Base-by-base conservation (phyloP, 1,140 invertebrate species). In the Pseudomyrmex sp. region DNA sequence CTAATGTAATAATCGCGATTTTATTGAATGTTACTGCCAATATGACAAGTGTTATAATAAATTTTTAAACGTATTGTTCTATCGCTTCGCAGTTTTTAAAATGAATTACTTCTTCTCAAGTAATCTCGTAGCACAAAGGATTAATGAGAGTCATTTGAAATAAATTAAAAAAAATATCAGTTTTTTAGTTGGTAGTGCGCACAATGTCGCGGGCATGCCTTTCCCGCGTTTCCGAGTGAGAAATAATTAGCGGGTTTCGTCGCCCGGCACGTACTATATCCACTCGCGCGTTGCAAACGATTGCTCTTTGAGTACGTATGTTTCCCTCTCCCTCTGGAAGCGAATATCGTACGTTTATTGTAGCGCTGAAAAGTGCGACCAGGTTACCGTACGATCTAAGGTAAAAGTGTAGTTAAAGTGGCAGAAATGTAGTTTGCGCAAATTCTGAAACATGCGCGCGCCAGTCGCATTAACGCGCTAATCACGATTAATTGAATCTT, bases 241-340 rank as follows among this genome's bases (percentile, higher is more conserved):
- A 80, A 80, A 72, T 80, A 70, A 80, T 80, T 72, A 80, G 76
- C 66, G 72, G 44, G 58, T 59, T 62, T 80, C 65, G 56, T 79
- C 54, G 59, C 1, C 54, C 35, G 56, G 65, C 76, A 79, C 76
- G 65, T 79, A 26, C 23, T 26, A 70, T 69, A 68, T 70, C 65
- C 20, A 54, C 15, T 23, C 63, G 50, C 63, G 52, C 74, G 61
- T 76, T 76, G 61, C 74, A 76, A 35, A 4, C 46, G 46, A 54
- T 46, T 61, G 61, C 61, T 23, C 74, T 76, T 76, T 76, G 74
- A 76, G 54, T 66, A 52, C 26, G 48, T 12, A 4, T 35, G 35
- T 20, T 48, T 13, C 50, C 50, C 10, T 50, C 9, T 3, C 2
- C 0, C 18, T 18, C 18, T 23, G 65, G 76, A 58, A 70, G 65